These are phyloP conservation scores for Sylvicola cinctus DNA, from an alignment of 2,888 invertebrate species.

Conservation along the genomic window DNA sequence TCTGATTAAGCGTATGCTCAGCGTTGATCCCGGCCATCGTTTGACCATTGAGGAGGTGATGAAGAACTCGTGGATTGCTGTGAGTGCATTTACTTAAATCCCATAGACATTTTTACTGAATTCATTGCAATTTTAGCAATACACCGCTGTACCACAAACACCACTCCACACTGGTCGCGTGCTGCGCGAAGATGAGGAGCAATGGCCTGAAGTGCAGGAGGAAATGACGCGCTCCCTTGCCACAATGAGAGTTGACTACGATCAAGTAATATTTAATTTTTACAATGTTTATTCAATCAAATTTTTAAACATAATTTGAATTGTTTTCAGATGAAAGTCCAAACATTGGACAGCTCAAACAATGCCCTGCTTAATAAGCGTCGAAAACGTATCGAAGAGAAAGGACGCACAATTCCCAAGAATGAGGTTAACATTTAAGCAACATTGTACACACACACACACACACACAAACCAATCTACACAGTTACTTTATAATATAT, in stretches of 20 bases:
- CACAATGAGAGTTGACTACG: conserved; percentile 96
- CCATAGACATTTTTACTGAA: neutral
- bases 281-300: neutral
- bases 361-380: conserved; percentile 82
- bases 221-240: conserved; percentile 97
- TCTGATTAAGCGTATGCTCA: conserved; percentile 82
- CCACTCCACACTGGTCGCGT: conserved; percentile 81
- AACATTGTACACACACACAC: too few species aligned
- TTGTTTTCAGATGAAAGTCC: conserved; percentile 57
- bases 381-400: conserved; percentile 15
- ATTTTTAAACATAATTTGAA: conserved; percentile 1
- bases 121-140: conserved; percentile 21
- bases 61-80: conserved; percentile 70
- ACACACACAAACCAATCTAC: too few species aligned
- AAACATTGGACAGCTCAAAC: conserved; percentile 79
- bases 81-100: conserved; percentile 24
- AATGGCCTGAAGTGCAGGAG: conserved; percentile 96
- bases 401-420: too few species aligned
- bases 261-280: conserved; percentile 36
- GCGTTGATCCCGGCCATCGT: conserved; percentile 80
- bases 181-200: conserved; percentile 74
- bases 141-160: conserved; percentile 81
- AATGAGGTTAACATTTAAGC: too few species aligned
- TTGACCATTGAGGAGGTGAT: conserved; percentile 81
- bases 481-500: too few species aligned